Evolutionary conservation across 2,888 invertebrate genomes (phyloP).

Genomic region (Andricus curvator): DNA sequence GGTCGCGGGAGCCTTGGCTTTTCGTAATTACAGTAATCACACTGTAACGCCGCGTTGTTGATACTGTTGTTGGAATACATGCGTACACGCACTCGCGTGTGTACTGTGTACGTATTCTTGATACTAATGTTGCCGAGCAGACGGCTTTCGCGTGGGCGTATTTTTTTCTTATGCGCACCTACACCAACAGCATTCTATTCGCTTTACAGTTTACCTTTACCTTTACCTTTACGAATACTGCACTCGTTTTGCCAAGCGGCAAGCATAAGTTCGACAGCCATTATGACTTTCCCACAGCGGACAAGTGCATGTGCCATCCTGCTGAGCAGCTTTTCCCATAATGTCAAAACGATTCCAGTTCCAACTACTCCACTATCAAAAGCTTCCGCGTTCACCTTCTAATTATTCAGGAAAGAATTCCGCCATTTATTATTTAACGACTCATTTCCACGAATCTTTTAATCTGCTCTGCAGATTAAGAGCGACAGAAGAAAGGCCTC

Average conservation of each 20-base stretch:
- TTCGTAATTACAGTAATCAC: conserved; percentile 53
- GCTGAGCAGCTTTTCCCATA: conserved; percentile 5
- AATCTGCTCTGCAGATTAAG: neutral
- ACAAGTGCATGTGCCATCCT: neutral
- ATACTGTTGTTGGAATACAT: conserved; percentile 25
- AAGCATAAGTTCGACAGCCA: conserved; percentile 14
- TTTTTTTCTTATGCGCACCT: conserved; percentile 19
- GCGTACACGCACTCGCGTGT: conserved; percentile 20
- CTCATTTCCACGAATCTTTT: neutral
- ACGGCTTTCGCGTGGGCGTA: conserved; percentile 15
- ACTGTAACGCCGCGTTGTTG: conserved; percentile 29
- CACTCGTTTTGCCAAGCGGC: conserved; percentile 13
- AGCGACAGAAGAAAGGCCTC: neutral
- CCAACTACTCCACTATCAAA: conserved; percentile 4
- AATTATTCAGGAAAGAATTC: neutral
- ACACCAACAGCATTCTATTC: neutral
- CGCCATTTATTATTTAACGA: neutral
- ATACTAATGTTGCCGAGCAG: conserved; percentile 12
- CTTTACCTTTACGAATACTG: neutral
- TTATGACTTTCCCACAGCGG: conserved; percentile 24
- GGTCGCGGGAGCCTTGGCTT: conserved; percentile 52
- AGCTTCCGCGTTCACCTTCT: conserved; percentile 10
- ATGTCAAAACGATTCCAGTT: neutral
- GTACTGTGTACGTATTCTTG: conserved; percentile 3
- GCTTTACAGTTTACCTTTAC: no score